These are phyloP conservation scores for Strix aluco DNA, from an alignment of 2,113 vertebrate species.

Conservation along the genomic window DNA sequence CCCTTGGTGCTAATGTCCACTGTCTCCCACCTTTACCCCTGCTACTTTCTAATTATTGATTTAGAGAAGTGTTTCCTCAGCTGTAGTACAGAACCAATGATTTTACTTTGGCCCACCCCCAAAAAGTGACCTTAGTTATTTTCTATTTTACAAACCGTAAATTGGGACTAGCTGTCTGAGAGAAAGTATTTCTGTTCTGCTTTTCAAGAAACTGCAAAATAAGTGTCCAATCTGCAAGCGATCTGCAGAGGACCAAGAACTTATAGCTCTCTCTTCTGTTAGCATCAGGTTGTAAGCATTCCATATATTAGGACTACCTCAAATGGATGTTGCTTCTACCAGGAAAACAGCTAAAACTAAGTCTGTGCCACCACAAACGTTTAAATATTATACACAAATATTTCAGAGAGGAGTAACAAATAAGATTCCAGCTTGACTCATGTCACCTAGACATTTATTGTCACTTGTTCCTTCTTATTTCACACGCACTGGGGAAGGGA, in stretches of 20 bases:
- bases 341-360: background rate
- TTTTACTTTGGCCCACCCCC: background rate
- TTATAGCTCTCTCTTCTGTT: background rate
- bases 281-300: background rate
- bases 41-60: background rate
- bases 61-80: background rate
- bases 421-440: background rate
- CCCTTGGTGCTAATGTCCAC: background rate
- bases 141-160: background rate
- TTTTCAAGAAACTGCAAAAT: background rate
- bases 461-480: background rate
- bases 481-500: fast-evolving
- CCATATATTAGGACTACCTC: background rate
- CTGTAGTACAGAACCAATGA: background rate
- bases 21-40: background rate
- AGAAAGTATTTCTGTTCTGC: background rate
- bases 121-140: background rate
- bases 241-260: background rate
- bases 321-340: background rate
- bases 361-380: background rate
- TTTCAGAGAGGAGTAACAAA: background rate
- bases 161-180: background rate
- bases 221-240: background rate
- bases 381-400: background rate
- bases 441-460: background rate